Base-by-base conservation (phyloP, 2,113 vertebrate species). In the Ptilonorhynchus violaceus region DNA sequence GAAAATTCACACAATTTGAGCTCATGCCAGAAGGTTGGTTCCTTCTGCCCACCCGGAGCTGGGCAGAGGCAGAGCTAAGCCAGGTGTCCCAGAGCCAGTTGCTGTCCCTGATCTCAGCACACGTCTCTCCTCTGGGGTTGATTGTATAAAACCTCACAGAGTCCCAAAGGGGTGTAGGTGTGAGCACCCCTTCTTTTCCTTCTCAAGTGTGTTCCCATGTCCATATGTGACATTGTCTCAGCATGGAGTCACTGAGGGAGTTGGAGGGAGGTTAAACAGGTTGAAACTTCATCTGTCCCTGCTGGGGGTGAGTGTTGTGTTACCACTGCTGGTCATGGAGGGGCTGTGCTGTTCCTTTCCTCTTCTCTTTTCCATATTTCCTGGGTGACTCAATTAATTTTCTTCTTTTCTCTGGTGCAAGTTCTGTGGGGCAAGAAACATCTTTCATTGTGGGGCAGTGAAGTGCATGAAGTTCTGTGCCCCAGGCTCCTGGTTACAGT, bases 181-280 rank as follows among this genome's bases (percentile, higher is more conserved):
- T 8, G 13, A 74, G 30, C 63, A 27, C 7, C 39, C 59, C 13
- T 60, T 55, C 27, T 66, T 25, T 41, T 24, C 64, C 56, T 56
- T 59, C 53, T 47, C 28, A 16, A 11, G 6, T 8, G 33, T 22
- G 6, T 69, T 78, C 30, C 44, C n/a, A 3, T 18, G 21, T 31
- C 28, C 68, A 17, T 21, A 3, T 10, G 44, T 30, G 46, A n/a
- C 0, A 0, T 23, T 58, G 7, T 21, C 22, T 50, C 35, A 13
- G 35, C 31, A 9, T 22, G 42, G 37, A 27, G 62, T 62, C 55
- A 6, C 50, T 74, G 47, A 37, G 49, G 39, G 7, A 77, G 4
- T 6, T 64, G 35, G 33, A 59, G 24, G 30, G 23, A 91, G 60
- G 60, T 78, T 50, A 49, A 55, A 24, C 13, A n/a, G 30, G 7